Percentiles rank a stretch among this genome's conserved stretches.
Evolutionary conservation across 2,888 invertebrate genomes (phyloP).

Genomic region (Agrypnus murinus): DNA sequence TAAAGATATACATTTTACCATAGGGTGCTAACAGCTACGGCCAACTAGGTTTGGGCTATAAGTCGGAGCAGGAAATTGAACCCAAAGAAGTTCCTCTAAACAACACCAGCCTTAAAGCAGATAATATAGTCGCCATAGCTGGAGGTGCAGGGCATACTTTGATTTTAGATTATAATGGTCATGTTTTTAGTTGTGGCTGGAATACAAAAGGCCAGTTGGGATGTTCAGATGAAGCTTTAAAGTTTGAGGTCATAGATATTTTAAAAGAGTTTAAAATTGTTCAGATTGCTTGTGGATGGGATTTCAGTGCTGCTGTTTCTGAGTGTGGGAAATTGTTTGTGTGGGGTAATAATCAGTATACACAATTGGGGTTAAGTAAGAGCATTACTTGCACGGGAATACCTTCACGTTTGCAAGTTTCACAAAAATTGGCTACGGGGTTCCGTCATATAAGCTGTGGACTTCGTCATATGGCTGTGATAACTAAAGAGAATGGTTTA

Average conservation of each 20-base stretch:
- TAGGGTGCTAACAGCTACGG: slow-evolving; percentile 91
- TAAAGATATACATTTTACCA: slow-evolving; percentile 45
- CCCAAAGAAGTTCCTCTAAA: slow-evolving; percentile 71
- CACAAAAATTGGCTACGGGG: slow-evolving; percentile 71
- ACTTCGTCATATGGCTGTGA: slow-evolving; percentile 79
- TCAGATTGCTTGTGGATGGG: slow-evolving; percentile 87
- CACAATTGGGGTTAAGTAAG: slow-evolving; percentile 80
- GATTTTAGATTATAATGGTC: slow-evolving; percentile 79
- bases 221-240: slow-evolving; percentile 71
- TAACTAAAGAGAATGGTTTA: slow-evolving; percentile 77
- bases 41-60: slow-evolving; percentile 81
- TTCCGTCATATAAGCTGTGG: slow-evolving; percentile 79
- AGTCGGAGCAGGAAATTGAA: slow-evolving; percentile 79
- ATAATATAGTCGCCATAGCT: slow-evolving; percentile 77
- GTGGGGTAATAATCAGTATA: slow-evolving; percentile 89
- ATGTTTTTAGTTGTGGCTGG: slow-evolving; percentile 85
- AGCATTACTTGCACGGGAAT: slow-evolving; percentile 70
- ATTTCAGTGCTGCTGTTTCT: slow-evolving; percentile 84
- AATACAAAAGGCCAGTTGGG: slow-evolving; percentile 85
- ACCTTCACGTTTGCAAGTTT: slow-evolving; percentile 69
- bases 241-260: slow-evolving; percentile 77
- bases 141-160: slow-evolving; percentile 88
- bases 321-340: slow-evolving; percentile 81
- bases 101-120: slow-evolving; percentile 66
- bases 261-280: slow-evolving; percentile 74